phyloP scores from a whole-genome alignment of 2,888 invertebrate genomes.

The Rhamphomyia laevipes region DNA sequence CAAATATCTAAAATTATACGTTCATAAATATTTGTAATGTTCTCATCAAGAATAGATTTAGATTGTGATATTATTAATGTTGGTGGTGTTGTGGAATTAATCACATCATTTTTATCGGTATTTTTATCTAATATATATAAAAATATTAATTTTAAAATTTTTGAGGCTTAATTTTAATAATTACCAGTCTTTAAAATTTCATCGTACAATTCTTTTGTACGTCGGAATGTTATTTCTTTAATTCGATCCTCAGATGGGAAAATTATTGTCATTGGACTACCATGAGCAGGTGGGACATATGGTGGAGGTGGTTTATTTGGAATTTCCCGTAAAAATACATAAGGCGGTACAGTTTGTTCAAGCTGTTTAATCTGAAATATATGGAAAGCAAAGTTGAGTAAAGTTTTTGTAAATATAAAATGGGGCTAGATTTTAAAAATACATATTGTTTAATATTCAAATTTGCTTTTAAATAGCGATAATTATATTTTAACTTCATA shows the following conservation, averaged over 20 bases:
- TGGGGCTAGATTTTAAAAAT: too few relatives aligned
- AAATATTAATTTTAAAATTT: too few relatives aligned
- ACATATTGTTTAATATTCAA: too few relatives aligned
- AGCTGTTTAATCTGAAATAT: slow-evolving; percentile 45
- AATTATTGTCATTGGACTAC: slow-evolving; percentile 32
- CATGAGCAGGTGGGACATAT: slow-evolving; percentile 50
- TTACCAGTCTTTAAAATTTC: slow-evolving; percentile 28
- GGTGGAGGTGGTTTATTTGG: slow-evolving; percentile 68
- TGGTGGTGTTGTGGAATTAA: too few relatives aligned
- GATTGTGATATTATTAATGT: background rate
- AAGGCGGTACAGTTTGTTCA: slow-evolving; percentile 37
- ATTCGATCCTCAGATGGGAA: slow-evolving; percentile 30
- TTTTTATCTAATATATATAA: too few relatives aligned
- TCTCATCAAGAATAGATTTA: slow-evolving; percentile 24
- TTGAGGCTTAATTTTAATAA: background rate
- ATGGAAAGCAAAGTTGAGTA: too few relatives aligned
- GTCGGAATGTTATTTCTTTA: slow-evolving; percentile 27
- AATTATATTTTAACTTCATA: background rate
- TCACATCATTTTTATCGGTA: too few relatives aligned
- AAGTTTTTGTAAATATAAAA: background rate
- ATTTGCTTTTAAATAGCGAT: background rate
- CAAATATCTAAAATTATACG: slow-evolving; percentile 51
- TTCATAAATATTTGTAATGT: slow-evolving; percentile 41
- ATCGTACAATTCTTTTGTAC: slow-evolving; percentile 26
- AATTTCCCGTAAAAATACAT: slow-evolving; percentile 49